These are phyloP conservation scores for Octopus bimaculoides DNA, from an alignment of 1,140 invertebrate genomes.

Conservation along the genomic window DNA sequence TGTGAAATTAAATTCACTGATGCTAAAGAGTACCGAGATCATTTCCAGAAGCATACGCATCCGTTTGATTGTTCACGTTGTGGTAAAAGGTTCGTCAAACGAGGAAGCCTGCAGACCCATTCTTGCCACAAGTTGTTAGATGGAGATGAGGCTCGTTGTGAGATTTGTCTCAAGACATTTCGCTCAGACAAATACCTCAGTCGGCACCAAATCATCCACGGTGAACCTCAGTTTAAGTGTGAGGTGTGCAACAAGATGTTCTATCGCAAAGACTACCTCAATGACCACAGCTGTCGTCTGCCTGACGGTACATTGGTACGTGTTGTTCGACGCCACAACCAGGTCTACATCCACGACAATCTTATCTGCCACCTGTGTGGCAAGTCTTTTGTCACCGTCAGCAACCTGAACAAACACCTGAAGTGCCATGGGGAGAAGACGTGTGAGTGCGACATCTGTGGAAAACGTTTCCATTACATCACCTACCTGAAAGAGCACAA, in stretches of 20 bases:
- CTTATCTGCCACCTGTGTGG: conserved; percentile 49
- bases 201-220: conserved; percentile 36
- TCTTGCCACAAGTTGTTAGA: conserved; percentile 32
- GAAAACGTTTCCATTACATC: conserved; percentile 59
- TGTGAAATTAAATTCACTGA: conserved; percentile 41
- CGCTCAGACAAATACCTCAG: conserved; percentile 30
- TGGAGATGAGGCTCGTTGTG: conserved; percentile 28
- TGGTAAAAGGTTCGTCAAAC: conserved; percentile 48
- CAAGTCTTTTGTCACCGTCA: conserved; percentile 44
- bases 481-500: conserved; percentile 58
- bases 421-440: conserved; percentile 56
- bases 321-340: conserved; percentile 30
- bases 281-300: conserved; percentile 37
- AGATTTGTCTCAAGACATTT: conserved; percentile 40
- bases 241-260: conserved; percentile 40
- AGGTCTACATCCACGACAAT: conserved; percentile 34
- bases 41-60: conserved; percentile 55
- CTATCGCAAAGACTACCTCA: conserved; percentile 32
- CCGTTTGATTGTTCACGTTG: conserved; percentile 55
- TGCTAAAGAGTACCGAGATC: conserved; percentile 44
- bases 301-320: conserved; percentile 33
- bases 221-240: conserved; percentile 35
- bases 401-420: conserved; percentile 56
- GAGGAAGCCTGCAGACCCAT: conserved; percentile 45
- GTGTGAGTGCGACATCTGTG: conserved; percentile 57